Conservation (phyloP, 2,113 vertebrate genomes). For the Chinchilla lanigera region DNA sequence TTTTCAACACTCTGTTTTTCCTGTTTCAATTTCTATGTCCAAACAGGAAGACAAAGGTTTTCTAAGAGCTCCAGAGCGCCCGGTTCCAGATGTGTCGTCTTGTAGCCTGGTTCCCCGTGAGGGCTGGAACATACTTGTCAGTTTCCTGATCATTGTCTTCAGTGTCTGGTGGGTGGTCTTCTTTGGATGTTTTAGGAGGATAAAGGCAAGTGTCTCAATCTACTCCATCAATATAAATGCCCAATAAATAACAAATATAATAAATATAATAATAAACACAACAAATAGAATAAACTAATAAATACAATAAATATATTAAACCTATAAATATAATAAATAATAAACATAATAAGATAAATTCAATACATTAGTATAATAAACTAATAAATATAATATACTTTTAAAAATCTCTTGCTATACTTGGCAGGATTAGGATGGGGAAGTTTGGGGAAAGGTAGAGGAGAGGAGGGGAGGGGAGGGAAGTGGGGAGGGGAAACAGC, state of each 20-base stretch:
- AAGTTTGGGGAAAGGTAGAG: neutral
- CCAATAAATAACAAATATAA: neutral
- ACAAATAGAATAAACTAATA: too few relatives aligned
- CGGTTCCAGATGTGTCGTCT: neutral
- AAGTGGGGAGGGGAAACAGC: neutral
- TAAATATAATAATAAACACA: neutral
- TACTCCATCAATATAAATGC: neutral
- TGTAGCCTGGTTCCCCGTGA: neutral
- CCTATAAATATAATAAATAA: too few relatives aligned
- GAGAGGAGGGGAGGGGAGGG: neutral
- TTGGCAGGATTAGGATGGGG: neutral
- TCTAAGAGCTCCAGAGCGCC: neutral
- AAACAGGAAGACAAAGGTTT: neutral
- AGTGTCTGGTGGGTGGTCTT: neutral
- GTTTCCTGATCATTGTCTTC: neutral
- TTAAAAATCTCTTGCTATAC: neutral
- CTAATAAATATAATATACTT: neutral
- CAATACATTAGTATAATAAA: too few relatives aligned
- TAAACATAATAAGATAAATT: neutral
- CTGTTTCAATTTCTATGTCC: neutral
- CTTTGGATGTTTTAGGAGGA: neutral
- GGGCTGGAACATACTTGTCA: neutral
- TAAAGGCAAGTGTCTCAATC: neutral
- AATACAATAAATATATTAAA: too few relatives aligned
- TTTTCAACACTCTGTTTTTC: neutral